These are phyloP conservation scores for Lepisosteus osseus DNA, from an alignment of 2,113 vertebrate species.

Conservation along the genomic window DNA sequence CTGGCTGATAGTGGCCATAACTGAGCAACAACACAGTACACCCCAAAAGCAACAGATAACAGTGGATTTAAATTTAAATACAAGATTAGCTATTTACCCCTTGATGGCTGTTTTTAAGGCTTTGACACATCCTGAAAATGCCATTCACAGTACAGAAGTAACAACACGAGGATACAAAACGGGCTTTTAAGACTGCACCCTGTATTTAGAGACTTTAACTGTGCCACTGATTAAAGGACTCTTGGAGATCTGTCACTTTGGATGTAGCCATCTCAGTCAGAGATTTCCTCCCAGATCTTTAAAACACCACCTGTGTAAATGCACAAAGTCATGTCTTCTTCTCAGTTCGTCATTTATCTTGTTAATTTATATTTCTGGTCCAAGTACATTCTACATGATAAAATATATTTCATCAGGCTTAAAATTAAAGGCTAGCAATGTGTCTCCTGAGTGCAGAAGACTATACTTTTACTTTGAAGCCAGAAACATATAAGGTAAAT, in stretches of 20 bases:
- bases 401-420: neutral
- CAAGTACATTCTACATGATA: neutral
- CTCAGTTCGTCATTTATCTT: neutral
- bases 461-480: no score
- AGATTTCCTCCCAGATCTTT: slow-evolving; percentile 10
- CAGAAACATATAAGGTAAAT: no score
- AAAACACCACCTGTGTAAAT: neutral
- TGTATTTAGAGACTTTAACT: neutral
- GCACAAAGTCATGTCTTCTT: neutral
- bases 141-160: neutral
- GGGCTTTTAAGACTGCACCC: neutral
- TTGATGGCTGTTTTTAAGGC: no score
- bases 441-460: neutral
- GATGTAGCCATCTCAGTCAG: neutral
- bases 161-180: neutral
- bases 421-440: neutral
- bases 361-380: neutral
- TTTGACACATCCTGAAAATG: neutral
- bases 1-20: no score
- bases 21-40: no score
- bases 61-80: no score
- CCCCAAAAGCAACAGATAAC: no score
- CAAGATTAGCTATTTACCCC: no score
- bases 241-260: neutral
- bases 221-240: neutral